These are phyloP conservation scores for Ficedula albicollis DNA, from an alignment of 2,797 vertebrate species.

Conservation along the genomic window DNA sequence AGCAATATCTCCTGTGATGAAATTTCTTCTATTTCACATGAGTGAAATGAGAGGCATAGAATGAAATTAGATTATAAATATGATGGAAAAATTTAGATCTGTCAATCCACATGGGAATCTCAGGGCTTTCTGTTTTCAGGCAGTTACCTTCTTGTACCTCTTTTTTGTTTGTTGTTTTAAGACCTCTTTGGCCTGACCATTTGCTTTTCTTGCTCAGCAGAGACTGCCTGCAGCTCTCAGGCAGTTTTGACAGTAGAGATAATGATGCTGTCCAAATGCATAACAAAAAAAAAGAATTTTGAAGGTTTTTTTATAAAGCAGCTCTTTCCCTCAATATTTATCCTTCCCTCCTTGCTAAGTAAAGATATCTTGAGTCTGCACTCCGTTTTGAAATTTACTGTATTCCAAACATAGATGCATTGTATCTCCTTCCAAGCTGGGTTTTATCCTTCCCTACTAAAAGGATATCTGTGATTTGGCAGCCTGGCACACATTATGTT, in stretches of 20 bases:
- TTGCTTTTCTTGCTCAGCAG: conserved; percentile 16
- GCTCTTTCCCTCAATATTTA: conserved; percentile 10
- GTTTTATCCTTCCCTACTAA: background rate
- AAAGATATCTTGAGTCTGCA: conserved; percentile 7
- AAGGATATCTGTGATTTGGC: background rate
- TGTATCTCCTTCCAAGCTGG: background rate
- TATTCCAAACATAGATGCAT: background rate
- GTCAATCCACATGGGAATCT: background rate
- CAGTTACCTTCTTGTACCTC: background rate
- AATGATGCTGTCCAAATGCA: background rate
- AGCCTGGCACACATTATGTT: background rate
- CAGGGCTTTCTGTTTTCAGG: background rate
- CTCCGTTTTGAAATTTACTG: conserved; percentile 23
- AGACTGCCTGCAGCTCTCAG: conserved; percentile 4
- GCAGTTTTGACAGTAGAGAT: background rate
- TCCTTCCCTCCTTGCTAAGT: background rate
- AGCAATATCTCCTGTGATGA: background rate
- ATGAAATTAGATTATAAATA: background rate
- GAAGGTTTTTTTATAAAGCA: background rate
- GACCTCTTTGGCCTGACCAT: background rate
- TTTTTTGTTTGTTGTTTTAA: background rate
- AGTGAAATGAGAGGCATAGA: background rate
- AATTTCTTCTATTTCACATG: background rate
- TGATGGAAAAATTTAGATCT: background rate
- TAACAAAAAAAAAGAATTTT: background rate